Conservation (phyloP, 2,888 invertebrate genomes). For the Eledona agricola region DNA sequence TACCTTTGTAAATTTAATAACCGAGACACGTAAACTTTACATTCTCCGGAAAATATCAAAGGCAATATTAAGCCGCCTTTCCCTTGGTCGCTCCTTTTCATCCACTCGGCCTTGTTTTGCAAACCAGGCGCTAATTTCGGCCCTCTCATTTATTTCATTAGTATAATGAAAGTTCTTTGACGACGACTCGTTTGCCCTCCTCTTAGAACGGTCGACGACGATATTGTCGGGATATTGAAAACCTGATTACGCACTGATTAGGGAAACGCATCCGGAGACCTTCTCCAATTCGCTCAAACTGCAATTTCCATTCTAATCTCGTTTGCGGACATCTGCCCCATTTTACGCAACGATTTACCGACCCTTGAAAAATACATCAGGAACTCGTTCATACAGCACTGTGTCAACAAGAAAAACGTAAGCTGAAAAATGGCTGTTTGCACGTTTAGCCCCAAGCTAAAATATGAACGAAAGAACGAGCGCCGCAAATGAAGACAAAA, state of each 20-base stretch:
- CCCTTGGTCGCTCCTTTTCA: slow-evolving; percentile 30
- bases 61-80: slow-evolving; percentile 49
- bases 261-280: slow-evolving; percentile 4
- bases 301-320: slow-evolving; percentile 26
- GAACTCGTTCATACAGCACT: too few species aligned
- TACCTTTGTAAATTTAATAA: slow-evolving; percentile 54
- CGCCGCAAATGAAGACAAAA: too few species aligned
- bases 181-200: slow-evolving; percentile 51
- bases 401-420: too few species aligned
- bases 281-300: slow-evolving; percentile 8
- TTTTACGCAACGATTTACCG: too few species aligned
- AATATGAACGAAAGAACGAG: too few species aligned
- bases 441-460: too few species aligned
- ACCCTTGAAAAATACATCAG: too few species aligned
- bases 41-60: slow-evolving; percentile 51
- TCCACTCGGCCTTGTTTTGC: slow-evolving; percentile 50
- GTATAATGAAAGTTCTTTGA: slow-evolving; percentile 57
- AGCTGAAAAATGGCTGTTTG: too few species aligned
- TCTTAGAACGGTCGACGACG: slow-evolving; percentile 45
- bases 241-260: slow-evolving; percentile 49
- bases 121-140: slow-evolving; percentile 56
- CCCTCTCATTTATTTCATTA: slow-evolving; percentile 57
- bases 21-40: slow-evolving; percentile 54
- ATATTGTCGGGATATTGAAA: slow-evolving; percentile 49
- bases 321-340: too few species aligned